Evolutionary conservation across 2,797 vertebrate genomes (phyloP), one percentile per base, ranked within the genome.

Genomic region (Lithobates pipiens): DNA sequence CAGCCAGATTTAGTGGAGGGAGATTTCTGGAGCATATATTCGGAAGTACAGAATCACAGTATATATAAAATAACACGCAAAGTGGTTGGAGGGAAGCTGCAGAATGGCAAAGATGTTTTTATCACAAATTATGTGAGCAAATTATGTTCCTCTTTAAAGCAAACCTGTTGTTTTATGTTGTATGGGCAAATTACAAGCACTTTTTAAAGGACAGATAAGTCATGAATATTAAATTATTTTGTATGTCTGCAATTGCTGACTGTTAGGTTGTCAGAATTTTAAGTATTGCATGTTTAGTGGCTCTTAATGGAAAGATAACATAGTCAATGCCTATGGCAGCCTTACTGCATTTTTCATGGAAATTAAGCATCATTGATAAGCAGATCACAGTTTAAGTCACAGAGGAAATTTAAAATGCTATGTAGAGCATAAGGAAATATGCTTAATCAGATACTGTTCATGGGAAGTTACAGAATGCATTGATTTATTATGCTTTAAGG

Each of bases 341-440:
- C n/a, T 25, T 73, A 73, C 36, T 44, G n/a, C 23, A 73, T 73
- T 44, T 73, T 73, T 23, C 69, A 73, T 44, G n/a, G 18, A 73
- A 39, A 73, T 42, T 8, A 73, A 46, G 39, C 71, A 73, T 39
- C 39, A 25, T 44, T 73, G 71, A 73, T 73, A 73, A 73, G 71
- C 71, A 73, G 39, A 42, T 73, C 71, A 27, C 36, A 73, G 34
- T 72, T 39, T 36, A 42, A 25, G 71, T 73, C 39, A 73, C 71
- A 73, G 71, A 36, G 39, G 71, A 73, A 73, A 73, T 73, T 73
- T 44, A n/a, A 42, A 73, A 73, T 73, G 71, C 71, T 25, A 73
- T 73, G 71, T 73, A 44, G 71, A 73, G 13, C 39, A 44, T 73
- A 73, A 44, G 71, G 71, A 44, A 73, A 44, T 39, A n/a, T 73